phyloP scores from a whole-genome alignment of 1,140 invertebrate genomes.

The Steinernema feltiae region DNA sequence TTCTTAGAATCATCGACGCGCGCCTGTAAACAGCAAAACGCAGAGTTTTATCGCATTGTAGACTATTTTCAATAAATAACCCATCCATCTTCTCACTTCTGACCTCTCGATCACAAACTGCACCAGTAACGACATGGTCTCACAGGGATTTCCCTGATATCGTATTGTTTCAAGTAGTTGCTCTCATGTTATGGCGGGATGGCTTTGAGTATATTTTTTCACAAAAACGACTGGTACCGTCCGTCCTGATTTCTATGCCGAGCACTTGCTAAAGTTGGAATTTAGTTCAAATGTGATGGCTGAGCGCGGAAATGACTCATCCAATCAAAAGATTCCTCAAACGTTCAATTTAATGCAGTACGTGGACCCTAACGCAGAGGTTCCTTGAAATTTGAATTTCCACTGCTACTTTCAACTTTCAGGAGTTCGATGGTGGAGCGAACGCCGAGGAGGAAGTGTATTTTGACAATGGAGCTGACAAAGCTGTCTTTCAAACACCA shows the following conservation, averaged over 20 bases:
- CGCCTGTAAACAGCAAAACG: neutral
- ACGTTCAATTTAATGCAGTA: neutral
- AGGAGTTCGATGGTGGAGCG: neutral
- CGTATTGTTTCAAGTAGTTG: neutral
- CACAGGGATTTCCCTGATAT: neutral
- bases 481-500: neutral
- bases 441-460: neutral
- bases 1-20: neutral
- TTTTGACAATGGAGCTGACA: neutral
- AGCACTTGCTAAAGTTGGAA: neutral
- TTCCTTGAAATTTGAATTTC: neutral
- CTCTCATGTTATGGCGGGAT: slow-evolving; percentile 8
- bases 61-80: neutral
- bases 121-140: neutral
- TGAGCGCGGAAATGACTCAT: neutral
- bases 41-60: neutral
- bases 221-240: slow-evolving; percentile 2
- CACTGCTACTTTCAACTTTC: neutral
- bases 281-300: slow-evolving; percentile 1
- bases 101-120: neutral
- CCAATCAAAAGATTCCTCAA: neutral
- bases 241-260: neutral
- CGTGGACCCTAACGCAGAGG: neutral
- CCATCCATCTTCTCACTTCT: neutral
- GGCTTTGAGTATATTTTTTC: neutral